These are phyloP conservation scores for Monodelphis domestica DNA, from an alignment of 2,797 vertebrate species.

Conservation along the genomic window DNA sequence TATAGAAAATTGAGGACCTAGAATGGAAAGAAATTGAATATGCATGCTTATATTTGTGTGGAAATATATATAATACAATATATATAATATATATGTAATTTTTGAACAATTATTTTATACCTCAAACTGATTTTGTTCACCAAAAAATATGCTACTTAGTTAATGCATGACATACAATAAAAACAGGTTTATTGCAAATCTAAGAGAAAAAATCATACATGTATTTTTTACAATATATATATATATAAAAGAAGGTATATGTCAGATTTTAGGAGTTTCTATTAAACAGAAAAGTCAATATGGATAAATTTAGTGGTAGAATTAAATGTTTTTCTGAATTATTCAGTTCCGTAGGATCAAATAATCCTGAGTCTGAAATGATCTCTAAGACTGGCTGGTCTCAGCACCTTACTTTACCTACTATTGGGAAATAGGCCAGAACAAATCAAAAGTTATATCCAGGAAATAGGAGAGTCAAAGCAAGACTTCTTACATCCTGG, in stretches of 20 bases:
- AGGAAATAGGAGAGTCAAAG: neutral
- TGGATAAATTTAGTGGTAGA: neutral
- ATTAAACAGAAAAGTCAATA: neutral
- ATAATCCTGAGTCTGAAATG: neutral
- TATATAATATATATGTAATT: too few relatives aligned
- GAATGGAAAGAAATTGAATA: neutral
- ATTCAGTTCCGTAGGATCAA: neutral
- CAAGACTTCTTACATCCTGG: neutral
- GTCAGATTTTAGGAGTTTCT: neutral
- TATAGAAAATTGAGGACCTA: neutral
- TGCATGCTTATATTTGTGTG: too few relatives aligned
- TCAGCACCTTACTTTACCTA: neutral
- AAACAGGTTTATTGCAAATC: neutral
- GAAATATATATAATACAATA: too few relatives aligned
- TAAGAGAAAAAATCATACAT: too few relatives aligned
- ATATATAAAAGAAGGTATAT: neutral
- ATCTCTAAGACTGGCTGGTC: neutral
- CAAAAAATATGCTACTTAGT: neutral
- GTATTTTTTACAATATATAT: neutral
- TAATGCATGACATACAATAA: neutral
- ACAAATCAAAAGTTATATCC: too few relatives aligned
- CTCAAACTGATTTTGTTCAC: neutral
- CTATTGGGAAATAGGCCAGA: neutral
- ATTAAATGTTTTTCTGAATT: neutral
- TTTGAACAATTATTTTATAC: slow-evolving; percentile 40